Conservation (phyloP, 2,797 vertebrate genomes). For the Hylomyscus alleni region DNA sequence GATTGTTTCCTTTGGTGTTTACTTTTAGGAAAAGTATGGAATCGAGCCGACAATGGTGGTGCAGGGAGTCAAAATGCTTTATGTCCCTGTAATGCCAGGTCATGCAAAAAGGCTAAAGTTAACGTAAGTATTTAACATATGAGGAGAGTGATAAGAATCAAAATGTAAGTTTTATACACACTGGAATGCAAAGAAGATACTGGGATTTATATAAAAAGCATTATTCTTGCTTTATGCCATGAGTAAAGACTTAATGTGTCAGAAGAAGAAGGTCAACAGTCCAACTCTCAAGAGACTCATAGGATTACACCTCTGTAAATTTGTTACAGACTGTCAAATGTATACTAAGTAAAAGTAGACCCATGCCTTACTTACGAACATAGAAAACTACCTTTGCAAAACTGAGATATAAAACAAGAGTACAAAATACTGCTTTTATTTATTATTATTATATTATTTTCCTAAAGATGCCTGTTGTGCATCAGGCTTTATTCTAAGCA, state of each 20-base stretch:
- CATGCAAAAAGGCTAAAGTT: slow-evolving; percentile 98
- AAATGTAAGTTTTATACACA: slow-evolving; percentile 15
- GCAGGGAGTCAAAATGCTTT: slow-evolving; percentile 99
- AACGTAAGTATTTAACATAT: slow-evolving; percentile 92
- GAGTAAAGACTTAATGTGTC: background rate
- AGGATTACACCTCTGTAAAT: background rate
- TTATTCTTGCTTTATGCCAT: background rate
- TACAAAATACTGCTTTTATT: background rate
- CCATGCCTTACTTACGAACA: background rate
- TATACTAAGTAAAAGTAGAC: background rate
- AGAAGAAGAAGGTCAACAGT: background rate
- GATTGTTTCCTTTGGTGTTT: slow-evolving; percentile 67
- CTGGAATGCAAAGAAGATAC: slow-evolving; percentile 46
- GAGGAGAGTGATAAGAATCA: background rate
- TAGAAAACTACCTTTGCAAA: background rate
- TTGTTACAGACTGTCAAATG: slow-evolving; percentile 11
- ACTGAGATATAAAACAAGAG: slow-evolving; percentile 37
- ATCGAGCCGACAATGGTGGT: slow-evolving; percentile 99
- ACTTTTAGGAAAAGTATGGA: slow-evolving; percentile 95
- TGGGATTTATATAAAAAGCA: slow-evolving; percentile 41
- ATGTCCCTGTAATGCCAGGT: slow-evolving; percentile 98
- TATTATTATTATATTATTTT: background rate
- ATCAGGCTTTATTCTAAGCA: background rate
- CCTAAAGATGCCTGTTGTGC: background rate
- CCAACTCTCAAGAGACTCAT: background rate